These are phyloP conservation scores for Pammene fasciana DNA, from an alignment of 2,888 invertebrate genomes.

Conservation along the genomic window DNA sequence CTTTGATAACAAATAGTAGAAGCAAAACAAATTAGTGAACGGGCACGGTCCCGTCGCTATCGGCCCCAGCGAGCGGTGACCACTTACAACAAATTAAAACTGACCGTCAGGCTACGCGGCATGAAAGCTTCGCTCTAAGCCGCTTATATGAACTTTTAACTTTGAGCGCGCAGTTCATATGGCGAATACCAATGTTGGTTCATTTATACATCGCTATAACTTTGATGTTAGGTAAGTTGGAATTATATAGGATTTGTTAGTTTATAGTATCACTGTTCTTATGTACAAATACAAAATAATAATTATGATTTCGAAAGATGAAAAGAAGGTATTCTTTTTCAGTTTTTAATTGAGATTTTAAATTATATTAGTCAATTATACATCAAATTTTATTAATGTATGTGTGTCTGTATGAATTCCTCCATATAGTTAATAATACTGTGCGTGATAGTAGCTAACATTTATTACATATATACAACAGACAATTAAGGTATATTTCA, in stretches of 20 bases:
- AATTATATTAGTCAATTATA: too few relatives aligned
- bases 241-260: not conserved
- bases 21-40: constrained; percentile 22
- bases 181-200: constrained; percentile 24
- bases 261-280: too few relatives aligned
- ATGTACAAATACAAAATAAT: too few relatives aligned
- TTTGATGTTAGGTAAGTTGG: not conserved
- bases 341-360: too few relatives aligned
- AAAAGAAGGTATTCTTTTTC: too few relatives aligned
- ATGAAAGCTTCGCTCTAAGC: constrained; percentile 23
- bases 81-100: constrained; percentile 51
- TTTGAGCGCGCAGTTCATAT: constrained; percentile 1
- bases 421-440: too few relatives aligned
- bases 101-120: constrained; percentile 18
- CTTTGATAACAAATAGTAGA: constrained; percentile 27
- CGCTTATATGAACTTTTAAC: constrained; percentile 37
- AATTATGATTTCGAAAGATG: too few relatives aligned
- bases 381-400: too few relatives aligned
- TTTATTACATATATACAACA: too few relatives aligned
- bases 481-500: not conserved
- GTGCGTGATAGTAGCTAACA: too few relatives aligned
- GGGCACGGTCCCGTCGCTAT: constrained; percentile 26
- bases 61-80: constrained; percentile 39
- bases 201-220: not conserved
- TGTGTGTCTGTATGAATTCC: too few relatives aligned